phyloP scores from a whole-genome alignment of 2,113 vertebrate species.

The Merops nubicus region DNA sequence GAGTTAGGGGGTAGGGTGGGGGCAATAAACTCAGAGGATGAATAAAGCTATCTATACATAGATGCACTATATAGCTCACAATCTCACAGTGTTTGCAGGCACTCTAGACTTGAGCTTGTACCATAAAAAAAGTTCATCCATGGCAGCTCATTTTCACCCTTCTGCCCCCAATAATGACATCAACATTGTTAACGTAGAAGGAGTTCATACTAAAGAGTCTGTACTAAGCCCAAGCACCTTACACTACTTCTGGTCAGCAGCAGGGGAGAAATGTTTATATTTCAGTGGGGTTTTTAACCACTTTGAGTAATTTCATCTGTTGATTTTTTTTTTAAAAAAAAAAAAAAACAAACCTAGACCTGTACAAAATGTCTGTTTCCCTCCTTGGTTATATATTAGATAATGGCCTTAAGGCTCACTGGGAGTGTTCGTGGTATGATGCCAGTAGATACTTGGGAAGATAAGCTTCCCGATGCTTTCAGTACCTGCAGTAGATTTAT shows the following conservation, averaged over 20 bases:
- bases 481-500: background rate
- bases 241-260: background rate
- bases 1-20: background rate
- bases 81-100: background rate
- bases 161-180: background rate
- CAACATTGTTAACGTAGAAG: background rate
- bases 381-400: background rate
- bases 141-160: background rate
- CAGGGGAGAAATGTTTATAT: background rate
- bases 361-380: background rate
- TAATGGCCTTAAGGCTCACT: background rate
- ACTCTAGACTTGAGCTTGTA: background rate
- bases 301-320: background rate
- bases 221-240: background rate
- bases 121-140: background rate
- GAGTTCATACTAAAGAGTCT: background rate
- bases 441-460: background rate
- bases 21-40: background rate
- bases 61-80: background rate
- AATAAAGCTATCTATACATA: conserved; percentile 40
- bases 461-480: background rate
- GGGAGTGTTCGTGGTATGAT: background rate
- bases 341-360: background rate
- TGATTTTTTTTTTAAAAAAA: too few species aligned
- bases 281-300: background rate